phyloP scores from a whole-genome alignment of 2,113 vertebrate species.

The Clarias gariepinus region DNA sequence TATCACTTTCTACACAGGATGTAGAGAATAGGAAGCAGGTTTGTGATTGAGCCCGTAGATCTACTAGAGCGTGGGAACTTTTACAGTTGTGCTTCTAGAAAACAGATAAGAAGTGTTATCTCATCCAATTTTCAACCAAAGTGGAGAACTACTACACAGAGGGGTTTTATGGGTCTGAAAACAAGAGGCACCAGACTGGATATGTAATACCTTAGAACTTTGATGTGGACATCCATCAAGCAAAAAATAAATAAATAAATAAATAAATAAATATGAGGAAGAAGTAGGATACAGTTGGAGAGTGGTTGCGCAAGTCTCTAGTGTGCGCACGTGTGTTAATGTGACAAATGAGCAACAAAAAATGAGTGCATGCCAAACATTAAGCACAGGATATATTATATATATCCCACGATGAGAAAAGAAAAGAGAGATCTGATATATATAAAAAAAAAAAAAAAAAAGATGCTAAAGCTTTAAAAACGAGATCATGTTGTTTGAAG shows the following conservation, averaged over 20 bases:
- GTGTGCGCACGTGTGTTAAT: background rate
- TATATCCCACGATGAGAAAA: background rate
- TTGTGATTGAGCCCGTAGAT: background rate
- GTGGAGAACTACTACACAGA: background rate
- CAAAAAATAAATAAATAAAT: background rate
- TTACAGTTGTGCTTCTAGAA: background rate
- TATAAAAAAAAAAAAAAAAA: too few relatives aligned
- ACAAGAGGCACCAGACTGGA: background rate
- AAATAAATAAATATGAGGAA: background rate
- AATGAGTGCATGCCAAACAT: background rate
- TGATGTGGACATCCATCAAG: background rate
- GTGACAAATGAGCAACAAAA: background rate
- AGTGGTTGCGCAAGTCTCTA: background rate
- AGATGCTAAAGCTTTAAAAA: background rate
- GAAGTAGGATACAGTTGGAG: background rate
- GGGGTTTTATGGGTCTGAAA: too few relatives aligned
- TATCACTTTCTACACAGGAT: background rate
- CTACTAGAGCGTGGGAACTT: background rate
- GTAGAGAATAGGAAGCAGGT: background rate
- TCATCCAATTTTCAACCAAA: background rate
- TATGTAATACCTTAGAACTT: background rate
- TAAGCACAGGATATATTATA: background rate
- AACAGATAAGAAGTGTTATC: conserved; percentile 14
- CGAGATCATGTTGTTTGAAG: too few relatives aligned
- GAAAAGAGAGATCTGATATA: too few relatives aligned